Evolutionary conservation across 2,797 vertebrate species (phyloP).

Genomic region (Huso huso): DNA sequence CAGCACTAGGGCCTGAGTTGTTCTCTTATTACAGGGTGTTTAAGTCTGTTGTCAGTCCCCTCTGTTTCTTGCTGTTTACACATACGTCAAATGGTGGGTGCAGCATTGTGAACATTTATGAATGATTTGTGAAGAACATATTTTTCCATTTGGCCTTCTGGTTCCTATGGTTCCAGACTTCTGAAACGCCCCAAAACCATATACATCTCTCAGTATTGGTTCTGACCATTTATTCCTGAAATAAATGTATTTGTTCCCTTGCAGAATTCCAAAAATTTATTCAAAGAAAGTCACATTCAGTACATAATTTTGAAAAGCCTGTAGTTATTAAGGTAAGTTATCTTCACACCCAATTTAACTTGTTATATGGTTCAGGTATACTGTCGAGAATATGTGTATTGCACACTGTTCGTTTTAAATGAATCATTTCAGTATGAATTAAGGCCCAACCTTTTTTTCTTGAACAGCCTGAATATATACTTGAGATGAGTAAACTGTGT

Average conservation of each 20-base stretch:
- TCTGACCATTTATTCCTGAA: constrained; percentile 3
- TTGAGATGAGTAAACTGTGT: background rate
- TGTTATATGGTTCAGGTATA: background rate
- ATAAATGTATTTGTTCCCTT: constrained; percentile 6
- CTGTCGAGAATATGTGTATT: background rate
- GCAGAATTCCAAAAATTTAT: constrained; percentile 96
- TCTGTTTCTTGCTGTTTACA: no score
- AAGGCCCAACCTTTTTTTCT: background rate
- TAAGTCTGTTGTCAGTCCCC: no score
- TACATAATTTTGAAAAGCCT: constrained; percentile 89
- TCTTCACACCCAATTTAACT: background rate
- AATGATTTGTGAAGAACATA: background rate
- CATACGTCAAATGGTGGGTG: background rate
- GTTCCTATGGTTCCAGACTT: no score
- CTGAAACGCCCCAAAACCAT: no score
- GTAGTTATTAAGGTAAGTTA: constrained; percentile 86
- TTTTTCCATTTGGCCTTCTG: background rate
- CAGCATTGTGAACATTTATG: no score
- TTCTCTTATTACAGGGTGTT: no score
- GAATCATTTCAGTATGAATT: background rate
- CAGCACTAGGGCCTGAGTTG: no score
- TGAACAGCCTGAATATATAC: background rate
- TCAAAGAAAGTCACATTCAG: constrained; percentile 82
- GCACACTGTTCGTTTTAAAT: constrained; percentile 20
- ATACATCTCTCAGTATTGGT: no score